Conservation (phyloP, 2,797 vertebrate genomes). For the Megaceryle alcyon region DNA sequence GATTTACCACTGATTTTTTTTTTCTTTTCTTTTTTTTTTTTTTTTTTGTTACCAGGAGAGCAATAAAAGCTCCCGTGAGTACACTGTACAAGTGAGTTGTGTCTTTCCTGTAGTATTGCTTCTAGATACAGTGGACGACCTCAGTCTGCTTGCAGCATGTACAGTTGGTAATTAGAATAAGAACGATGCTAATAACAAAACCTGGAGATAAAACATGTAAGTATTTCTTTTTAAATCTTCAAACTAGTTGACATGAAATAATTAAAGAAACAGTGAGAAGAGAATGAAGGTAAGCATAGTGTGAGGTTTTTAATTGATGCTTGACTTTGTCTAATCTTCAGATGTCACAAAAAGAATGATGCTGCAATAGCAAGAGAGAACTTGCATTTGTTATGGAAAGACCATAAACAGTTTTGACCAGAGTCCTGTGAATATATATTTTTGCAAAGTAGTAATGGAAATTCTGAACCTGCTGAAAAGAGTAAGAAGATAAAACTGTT, state of each 20-base stretch:
- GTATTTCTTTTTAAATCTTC: neutral
- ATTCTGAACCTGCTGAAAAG: constrained; percentile 19
- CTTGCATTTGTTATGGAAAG: neutral
- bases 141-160: neutral
- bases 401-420: neutral
- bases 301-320: neutral
- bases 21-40: too few species aligned
- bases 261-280: neutral
- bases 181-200: neutral
- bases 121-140: neutral
- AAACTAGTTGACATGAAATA: neutral
- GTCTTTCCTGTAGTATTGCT: neutral
- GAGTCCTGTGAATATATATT: neutral
- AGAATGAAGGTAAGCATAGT: neutral
- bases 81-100: neutral
- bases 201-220: neutral
- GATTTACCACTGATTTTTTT: constrained; percentile 1
- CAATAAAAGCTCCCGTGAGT: neutral
- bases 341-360: neutral
- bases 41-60: neutral
- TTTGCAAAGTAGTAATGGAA: neutral
- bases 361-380: neutral
- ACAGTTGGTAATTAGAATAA: neutral
- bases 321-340: neutral
- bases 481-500: neutral